Base-by-base conservation (phyloP, 2,888 invertebrate species). In the Cerastis rubricosa region DNA sequence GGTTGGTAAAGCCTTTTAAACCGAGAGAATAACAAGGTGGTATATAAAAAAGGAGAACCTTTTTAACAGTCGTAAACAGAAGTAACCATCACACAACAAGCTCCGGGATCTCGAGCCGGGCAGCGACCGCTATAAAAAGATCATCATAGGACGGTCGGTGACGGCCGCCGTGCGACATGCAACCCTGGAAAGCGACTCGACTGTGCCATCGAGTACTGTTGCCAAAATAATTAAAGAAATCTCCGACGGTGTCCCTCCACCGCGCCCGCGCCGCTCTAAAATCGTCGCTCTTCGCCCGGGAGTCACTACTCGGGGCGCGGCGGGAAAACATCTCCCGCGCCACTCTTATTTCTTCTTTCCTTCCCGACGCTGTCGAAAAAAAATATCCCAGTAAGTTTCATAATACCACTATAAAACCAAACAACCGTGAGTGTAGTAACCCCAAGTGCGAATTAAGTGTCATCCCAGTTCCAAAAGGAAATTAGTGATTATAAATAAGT, bases 201-300 rank as follows among this genome's bases (percentile, higher is more conserved):
- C 96, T 95, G 95, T 96, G 96, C 97, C 96, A 96, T 95, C 96
- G 95, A 94, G 96, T 96, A 96, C 97, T 97, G 97, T 97, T 98
- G 98, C 98, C 98, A 98, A 98, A 98, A 98, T 97, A 97, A 98
- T 98, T 98, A 97, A 97, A 97, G 97, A 97, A 97, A 97, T 97
- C 97, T 97, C 97, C 97, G 96, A 94, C 96, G 95, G 94, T 97
- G 97, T 97, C 96, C 95, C 96, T 97, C 97, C 97, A 97, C 93
- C 91, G 97, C 97, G 97, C 97, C 97, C 97, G 97, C 97, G 96
- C 97, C 96, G 97, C 96, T 95, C 96, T 96, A 96, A 96, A 96
- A 96, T 93, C 96, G 96, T 96, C 96, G 96, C 97, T 96, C 96
- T 96, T 94, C 93, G 95, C 97, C 97, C 97, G 97, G 97, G 96